phyloP scores from a whole-genome alignment of 2,797 vertebrate species.

The Sebastes glaucus region DNA sequence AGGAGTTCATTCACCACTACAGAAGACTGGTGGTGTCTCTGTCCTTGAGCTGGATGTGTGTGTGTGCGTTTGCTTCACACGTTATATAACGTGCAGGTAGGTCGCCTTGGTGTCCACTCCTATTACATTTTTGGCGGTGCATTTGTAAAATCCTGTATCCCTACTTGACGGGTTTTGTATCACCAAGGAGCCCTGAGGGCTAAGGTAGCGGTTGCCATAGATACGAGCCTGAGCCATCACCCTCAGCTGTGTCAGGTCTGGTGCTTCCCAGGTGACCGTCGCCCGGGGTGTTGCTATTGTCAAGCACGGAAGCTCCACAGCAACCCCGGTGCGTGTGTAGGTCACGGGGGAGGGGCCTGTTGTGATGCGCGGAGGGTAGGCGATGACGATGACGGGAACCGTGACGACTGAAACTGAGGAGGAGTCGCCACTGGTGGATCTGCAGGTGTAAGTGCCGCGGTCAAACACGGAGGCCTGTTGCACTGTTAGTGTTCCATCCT shows the following conservation, averaged over 20 bases:
- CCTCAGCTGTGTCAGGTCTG: constrained; percentile 86
- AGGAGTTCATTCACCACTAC: constrained; percentile 35
- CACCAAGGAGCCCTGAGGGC: constrained; percentile 90
- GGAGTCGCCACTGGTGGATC: constrained; percentile 73
- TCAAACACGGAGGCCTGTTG: constrained; percentile 89
- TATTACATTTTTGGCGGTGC: constrained; percentile 91
- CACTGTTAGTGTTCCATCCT: constrained; percentile 88
- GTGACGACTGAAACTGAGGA: constrained; percentile 72
- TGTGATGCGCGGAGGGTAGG: constrained; percentile 93
- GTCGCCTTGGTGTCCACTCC: constrained; percentile 92
- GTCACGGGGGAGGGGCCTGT: constrained; percentile 87
- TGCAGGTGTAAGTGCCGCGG: constrained; percentile 90
- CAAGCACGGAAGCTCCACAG: constrained; percentile 88
- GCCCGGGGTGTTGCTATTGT: constrained; percentile 91
- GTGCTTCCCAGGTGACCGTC: constrained; percentile 91
- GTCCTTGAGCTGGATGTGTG: constrained; percentile 8
- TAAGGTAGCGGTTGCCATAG: constrained; percentile 91
- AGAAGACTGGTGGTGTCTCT: constrained; percentile 4
- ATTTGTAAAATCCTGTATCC: constrained; percentile 93
- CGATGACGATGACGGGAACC: constrained; percentile 91
- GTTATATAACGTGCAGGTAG: constrained; percentile 92
- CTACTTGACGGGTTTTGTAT: constrained; percentile 88
- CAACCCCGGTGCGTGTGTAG: constrained; percentile 86
- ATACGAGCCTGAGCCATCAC: constrained; percentile 85
- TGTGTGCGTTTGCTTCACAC: constrained; percentile 1